These are phyloP conservation scores for Thryonomys swinderianus DNA, from an alignment of 2,113 vertebrate genomes.

Conservation along the genomic window DNA sequence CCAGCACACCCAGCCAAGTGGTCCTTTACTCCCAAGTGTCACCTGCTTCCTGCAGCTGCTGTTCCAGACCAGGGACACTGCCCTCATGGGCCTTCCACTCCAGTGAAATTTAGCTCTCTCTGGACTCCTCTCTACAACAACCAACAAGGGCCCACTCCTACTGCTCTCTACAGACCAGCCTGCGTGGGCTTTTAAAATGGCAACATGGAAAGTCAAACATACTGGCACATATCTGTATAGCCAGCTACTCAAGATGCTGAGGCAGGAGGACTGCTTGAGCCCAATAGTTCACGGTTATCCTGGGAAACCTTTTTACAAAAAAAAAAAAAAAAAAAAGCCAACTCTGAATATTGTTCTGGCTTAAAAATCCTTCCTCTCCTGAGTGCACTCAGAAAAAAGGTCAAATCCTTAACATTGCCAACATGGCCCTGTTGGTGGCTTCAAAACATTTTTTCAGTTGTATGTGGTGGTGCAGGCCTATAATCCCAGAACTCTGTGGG, in stretches of 20 bases:
- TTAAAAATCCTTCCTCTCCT: conserved; percentile 27
- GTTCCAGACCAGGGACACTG: neutral
- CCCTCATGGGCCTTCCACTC: neutral
- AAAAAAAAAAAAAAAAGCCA: neutral
- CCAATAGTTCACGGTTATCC: neutral
- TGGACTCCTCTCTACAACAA: neutral
- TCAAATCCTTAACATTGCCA: neutral
- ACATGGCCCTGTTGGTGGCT: neutral
- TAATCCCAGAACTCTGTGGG: neutral
- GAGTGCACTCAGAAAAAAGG: neutral
- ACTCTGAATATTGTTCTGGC: conserved; percentile 11
- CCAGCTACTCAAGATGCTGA: neutral
- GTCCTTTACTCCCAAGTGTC: neutral
- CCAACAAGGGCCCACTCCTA: neutral
- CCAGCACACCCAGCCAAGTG: neutral
- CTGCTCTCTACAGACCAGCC: neutral
- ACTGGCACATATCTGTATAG: neutral
- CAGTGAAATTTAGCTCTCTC: neutral
- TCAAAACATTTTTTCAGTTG: neutral
- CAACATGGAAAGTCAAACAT: neutral
- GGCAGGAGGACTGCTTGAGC: neutral
- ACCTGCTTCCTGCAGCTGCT: neutral
- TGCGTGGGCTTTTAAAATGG: neutral
- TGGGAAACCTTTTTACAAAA: neutral
- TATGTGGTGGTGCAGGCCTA: neutral